Evolutionary conservation across 2,797 vertebrate genomes (phyloP).

Genomic region (Myioborus miniatus): DNA sequence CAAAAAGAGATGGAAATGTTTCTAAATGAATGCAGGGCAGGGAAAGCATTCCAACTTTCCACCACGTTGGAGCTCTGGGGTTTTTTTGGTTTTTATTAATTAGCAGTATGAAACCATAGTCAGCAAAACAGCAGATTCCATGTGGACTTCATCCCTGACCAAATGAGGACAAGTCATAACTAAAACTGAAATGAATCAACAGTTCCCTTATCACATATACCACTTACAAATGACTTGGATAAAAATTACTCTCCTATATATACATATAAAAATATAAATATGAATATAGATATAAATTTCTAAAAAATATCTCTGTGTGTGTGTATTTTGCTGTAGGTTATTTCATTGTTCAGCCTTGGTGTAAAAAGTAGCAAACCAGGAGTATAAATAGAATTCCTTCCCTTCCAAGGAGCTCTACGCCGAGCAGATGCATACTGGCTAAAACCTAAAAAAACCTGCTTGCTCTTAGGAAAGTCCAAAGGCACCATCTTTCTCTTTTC

Average conservation of each 20-base stretch:
- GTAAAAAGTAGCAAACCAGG: background rate
- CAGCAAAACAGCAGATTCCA: background rate
- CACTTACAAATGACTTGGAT: background rate
- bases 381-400: background rate
- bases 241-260: background rate
- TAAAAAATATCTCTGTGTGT: fast-evolving
- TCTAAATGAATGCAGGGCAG: background rate
- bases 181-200: background rate
- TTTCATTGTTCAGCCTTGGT: background rate
- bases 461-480: background rate
- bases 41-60: background rate
- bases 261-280: background rate
- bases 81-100: background rate
- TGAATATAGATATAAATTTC: background rate
- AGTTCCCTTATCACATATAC: background rate
- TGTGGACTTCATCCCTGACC: background rate
- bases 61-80: background rate
- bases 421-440: background rate
- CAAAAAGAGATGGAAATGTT: background rate
- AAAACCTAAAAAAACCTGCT: background rate
- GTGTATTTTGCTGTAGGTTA: background rate
- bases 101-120: background rate
- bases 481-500: background rate
- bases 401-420: background rate
- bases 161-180: fast-evolving